Conservation (phyloP, 2,113 vertebrate species). For the Chlamydotis undulata region DNA sequence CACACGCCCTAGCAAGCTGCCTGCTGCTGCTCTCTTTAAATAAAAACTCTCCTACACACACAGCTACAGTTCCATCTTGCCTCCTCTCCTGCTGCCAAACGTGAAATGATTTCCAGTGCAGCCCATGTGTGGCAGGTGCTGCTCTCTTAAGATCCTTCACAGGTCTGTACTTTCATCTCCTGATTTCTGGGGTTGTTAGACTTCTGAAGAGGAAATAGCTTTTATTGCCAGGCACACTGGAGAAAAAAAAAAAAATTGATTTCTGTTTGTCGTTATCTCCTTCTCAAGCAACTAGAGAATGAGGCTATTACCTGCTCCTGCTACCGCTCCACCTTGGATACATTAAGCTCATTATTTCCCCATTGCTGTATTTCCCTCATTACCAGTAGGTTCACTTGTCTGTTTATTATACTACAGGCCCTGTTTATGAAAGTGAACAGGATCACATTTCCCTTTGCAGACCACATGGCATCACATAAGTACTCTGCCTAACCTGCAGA, state of each 20-base stretch:
- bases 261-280: not conserved
- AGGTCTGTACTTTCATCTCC: not conserved
- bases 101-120: not conserved
- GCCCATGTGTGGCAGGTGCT: not conserved
- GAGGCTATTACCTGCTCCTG: not conserved
- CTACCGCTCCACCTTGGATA: not conserved
- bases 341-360: not conserved
- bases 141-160: not conserved
- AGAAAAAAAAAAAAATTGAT: not conserved
- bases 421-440: not conserved
- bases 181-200: not conserved
- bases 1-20: not conserved
- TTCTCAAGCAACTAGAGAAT: not conserved
- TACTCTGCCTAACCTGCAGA: not conserved
- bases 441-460: rapidly evolving
- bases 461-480: rapidly evolving
- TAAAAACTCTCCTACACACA: not conserved
- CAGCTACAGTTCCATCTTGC: not conserved
- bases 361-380: not conserved
- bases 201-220: not conserved
- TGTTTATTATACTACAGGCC: not conserved
- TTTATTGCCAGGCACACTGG: not conserved
- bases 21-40: not conserved
- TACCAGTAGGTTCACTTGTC: not conserved
- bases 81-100: not conserved